Conservation (phyloP, 1,140 invertebrate species). For the Drosophila jambulina region DNA sequence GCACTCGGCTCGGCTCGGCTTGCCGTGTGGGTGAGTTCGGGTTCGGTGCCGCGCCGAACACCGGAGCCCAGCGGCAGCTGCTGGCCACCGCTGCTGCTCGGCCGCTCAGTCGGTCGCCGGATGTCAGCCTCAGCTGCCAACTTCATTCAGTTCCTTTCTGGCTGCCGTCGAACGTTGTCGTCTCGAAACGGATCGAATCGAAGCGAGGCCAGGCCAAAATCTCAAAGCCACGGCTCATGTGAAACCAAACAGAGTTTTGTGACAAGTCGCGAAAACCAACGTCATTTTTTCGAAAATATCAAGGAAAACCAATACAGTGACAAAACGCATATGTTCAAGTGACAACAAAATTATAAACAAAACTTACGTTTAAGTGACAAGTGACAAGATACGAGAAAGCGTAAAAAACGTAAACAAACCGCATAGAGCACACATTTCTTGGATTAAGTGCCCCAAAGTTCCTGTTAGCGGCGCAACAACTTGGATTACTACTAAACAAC, state of each 20-base stretch:
- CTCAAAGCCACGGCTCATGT: constrained; percentile 35
- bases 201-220: constrained; percentile 37
- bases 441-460: constrained; percentile 81
- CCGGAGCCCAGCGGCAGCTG: constrained; percentile 35
- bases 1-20: constrained; percentile 12
- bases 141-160: constrained; percentile 83
- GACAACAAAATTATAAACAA: constrained; percentile 25
- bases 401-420: constrained; percentile 41
- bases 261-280: constrained; percentile 25
- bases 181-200: constrained; percentile 58
- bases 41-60: constrained; percentile 17
- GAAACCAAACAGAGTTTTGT: constrained; percentile 13
- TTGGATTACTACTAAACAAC: constrained; percentile 72
- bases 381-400: constrained; percentile 19
- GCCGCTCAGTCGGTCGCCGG: constrained; percentile 55
- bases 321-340: constrained; percentile 19
- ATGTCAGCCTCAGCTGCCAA: constrained; percentile 66
- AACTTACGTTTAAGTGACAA: constrained; percentile 29
- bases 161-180: constrained; percentile 84
- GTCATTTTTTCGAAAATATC: constrained; percentile 32
- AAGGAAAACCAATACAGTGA: constrained; percentile 6
- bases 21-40: constrained; percentile 60
- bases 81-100: constrained; percentile 33
- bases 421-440: constrained; percentile 66
- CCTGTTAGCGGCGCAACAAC: constrained; percentile 72